These are phyloP conservation scores for Musca vetustissima DNA, from an alignment of 1,140 invertebrate species.

Conservation along the genomic window DNA sequence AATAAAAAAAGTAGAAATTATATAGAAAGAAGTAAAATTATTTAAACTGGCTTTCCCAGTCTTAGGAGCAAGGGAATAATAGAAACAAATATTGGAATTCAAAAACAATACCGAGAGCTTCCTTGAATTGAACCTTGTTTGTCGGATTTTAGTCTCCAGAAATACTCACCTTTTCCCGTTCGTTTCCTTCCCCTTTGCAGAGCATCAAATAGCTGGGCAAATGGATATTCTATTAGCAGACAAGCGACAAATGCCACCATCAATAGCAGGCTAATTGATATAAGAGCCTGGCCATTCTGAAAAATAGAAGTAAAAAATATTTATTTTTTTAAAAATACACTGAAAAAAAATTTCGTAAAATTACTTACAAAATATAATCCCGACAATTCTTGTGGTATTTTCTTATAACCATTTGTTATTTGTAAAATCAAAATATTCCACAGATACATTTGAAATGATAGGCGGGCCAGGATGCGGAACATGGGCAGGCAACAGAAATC, in stretches of 20 bases:
- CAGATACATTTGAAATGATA: conserved; percentile 44
- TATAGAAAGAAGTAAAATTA: too few species aligned
- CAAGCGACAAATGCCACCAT: neutral
- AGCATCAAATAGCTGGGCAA: neutral
- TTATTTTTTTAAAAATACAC: neutral
- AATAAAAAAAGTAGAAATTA: too few species aligned
- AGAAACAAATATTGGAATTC: too few species aligned
- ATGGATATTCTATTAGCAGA: neutral
- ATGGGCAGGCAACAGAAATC: conserved; percentile 36
- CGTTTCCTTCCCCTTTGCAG: neutral
- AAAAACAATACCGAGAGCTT: too few species aligned
- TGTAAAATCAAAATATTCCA: conserved; percentile 40
- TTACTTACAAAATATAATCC: conserved; percentile 14
- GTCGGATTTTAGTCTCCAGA: too few species aligned
- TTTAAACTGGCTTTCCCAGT: too few species aligned
- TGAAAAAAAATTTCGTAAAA: too few species aligned
- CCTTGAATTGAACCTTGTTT: too few species aligned
- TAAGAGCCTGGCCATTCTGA: neutral
- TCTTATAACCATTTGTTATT: conserved; percentile 33
- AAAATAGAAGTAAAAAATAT: neutral
- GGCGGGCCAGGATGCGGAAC: conserved; percentile 39
- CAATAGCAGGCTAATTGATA: neutral
- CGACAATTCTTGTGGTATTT: conserved; percentile 38
- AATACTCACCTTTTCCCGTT: too few species aligned
- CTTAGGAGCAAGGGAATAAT: too few species aligned